phyloP scores from a whole-genome alignment of 1,140 invertebrate species.

The Vanessa atalanta region DNA sequence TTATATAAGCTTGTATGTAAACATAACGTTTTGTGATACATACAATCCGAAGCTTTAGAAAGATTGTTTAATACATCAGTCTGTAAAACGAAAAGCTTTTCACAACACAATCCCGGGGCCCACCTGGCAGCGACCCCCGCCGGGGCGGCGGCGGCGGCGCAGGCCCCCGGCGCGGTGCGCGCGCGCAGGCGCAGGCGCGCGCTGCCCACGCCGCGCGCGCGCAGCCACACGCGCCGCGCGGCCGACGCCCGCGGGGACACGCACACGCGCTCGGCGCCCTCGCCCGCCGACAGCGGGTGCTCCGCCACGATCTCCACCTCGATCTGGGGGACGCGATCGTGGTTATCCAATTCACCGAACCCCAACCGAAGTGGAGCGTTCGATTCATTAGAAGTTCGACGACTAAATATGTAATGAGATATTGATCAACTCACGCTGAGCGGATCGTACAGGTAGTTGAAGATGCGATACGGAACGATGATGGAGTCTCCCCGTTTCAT shows the following conservation, averaged over 20 bases:
- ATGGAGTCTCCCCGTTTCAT: constrained; percentile 55
- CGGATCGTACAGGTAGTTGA: constrained; percentile 67
- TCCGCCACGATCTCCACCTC: neutral
- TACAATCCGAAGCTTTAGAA: too few species aligned
- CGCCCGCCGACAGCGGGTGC: neutral
- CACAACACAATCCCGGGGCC: too few species aligned
- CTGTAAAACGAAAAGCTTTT: too few species aligned
- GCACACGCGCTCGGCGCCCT: constrained; percentile 27
- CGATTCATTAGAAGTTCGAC: too few species aligned
- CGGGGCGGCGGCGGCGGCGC: too few species aligned
- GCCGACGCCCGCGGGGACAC: constrained; percentile 43
- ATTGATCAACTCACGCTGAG: constrained; percentile 52
- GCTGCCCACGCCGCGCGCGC: constrained; percentile 37
- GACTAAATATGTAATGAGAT: neutral
- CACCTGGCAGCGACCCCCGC: too few species aligned
- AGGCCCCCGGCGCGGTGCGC: constrained; percentile 5
- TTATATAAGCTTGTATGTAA: too few species aligned
- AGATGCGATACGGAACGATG: constrained; percentile 61
- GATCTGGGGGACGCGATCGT: neutral
- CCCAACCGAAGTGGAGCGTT: neutral
- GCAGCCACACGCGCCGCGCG: constrained; percentile 43
- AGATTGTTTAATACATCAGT: too few species aligned
- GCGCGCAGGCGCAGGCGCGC: constrained; percentile 47
- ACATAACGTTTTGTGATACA: too few species aligned
- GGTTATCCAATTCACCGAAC: neutral